Base-by-base conservation (phyloP, 2,113 vertebrate species). In the Mus pahari region DNA sequence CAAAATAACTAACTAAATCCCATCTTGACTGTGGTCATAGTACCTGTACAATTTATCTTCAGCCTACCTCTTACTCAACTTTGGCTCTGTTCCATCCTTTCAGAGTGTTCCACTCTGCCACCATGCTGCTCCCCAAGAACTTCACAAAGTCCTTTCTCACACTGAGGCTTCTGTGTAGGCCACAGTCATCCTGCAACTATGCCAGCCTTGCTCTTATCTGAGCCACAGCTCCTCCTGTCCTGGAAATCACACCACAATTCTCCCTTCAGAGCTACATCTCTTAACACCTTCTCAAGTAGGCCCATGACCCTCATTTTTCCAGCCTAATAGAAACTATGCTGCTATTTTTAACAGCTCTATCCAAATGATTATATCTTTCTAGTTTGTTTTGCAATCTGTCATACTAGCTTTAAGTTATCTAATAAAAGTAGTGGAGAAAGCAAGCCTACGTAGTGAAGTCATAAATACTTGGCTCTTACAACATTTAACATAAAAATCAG, bases 391-490 rank as follows among this genome's bases (percentile, higher is more conserved):
- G 9, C 31, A n/a, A 62, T 89, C 53, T 91, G 26, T 19, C 42
- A 86, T 82, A 86, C 31, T 96, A 17, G 83, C 39, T 94, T 58
- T 79, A 83, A 90, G 53, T 79, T 77, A 77, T 24, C 53, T 50
- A 20, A 82, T 50, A 20, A 86, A 24, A 22, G 5, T 33, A 82
- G 0, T 19, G 48, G 19, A 89, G 10, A 50, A 16, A 45, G 42
- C 19, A 60, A 24, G n/a, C 48, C 58, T 90, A 26, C 53, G 42
- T 55, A 53, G 14, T 20, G 84, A 33, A 88, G 42, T 95, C 39
- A 24, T 92, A 8, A 95, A 86, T 48, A 78, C 62, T 31, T 62
- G 86, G 11, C 53, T 87, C 36, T 10, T 50, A 92, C 1, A 79
- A 5, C 20, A 64, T 16, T 42, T 92, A 42, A 28, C 60, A 93